Percentiles rank a stretch among this genome's conserved stretches.
Conservation (phyloP, 2,113 vertebrate species). For the Bolborhynchus lineola region DNA sequence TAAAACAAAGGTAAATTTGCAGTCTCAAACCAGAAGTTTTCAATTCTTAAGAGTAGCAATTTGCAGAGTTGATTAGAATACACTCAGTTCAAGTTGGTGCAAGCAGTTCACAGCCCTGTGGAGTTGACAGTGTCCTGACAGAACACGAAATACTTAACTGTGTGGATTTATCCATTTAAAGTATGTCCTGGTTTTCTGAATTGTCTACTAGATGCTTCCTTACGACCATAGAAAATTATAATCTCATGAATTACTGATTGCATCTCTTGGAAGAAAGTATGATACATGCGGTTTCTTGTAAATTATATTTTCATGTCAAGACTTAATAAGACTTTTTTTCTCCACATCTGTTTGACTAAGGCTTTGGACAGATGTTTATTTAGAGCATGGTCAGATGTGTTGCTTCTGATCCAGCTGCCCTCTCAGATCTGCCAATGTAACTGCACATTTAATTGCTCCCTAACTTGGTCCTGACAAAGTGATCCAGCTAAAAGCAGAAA, state of each 20-base stretch:
- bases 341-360: conserved; percentile 47
- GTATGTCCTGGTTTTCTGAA: not conserved
- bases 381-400: conserved; percentile 52
- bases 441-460: conserved; percentile 57
- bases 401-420: conserved; percentile 59
- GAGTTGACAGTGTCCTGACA: not conserved
- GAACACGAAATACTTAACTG: not conserved
- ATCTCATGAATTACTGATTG: not conserved
- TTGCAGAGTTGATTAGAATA: not conserved
- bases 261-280: conserved; percentile 1
- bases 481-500: conserved; percentile 59
- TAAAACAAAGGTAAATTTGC: not conserved
- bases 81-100: not conserved
- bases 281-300: not conserved
- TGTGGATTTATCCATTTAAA: not conserved
- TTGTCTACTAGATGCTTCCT: not conserved
- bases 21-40: not conserved
- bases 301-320: conserved; percentile 34
- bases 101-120: not conserved
- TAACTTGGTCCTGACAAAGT: conserved; percentile 57
- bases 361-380: conserved; percentile 58
- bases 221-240: not conserved
- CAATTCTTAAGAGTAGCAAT: not conserved
- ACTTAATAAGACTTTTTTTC: not conserved
- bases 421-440: conserved; percentile 58